Percentiles rank a stretch among this genome's conserved stretches.
phyloP scores from a whole-genome alignment of 2,113 vertebrate species.

The Riparia riparia region DNA sequence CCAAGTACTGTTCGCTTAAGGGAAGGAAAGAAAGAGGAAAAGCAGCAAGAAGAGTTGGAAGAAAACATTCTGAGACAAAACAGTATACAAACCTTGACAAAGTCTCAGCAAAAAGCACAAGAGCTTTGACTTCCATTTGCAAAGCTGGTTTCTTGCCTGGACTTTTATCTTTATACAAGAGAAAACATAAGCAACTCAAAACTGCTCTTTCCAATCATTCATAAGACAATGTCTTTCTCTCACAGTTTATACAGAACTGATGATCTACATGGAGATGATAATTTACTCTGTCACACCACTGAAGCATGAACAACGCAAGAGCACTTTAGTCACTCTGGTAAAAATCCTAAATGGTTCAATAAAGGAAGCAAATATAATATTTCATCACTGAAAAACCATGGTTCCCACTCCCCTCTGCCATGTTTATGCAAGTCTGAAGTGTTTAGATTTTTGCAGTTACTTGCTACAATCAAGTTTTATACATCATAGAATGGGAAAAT shows the following conservation, averaged over 20 bases:
- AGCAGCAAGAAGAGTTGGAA: background rate
- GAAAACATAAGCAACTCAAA: background rate
- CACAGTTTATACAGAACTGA: background rate
- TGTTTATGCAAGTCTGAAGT: background rate
- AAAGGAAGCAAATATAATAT: background rate
- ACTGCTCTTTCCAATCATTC: background rate
- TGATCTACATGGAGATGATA: background rate
- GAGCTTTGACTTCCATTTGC: background rate
- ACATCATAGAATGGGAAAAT: background rate
- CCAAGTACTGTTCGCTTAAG: background rate
- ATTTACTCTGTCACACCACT: slow-evolving; percentile 13
- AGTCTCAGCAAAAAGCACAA: background rate
- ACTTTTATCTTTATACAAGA: background rate
- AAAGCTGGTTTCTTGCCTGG: background rate
- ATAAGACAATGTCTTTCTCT: background rate
- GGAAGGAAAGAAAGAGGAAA: background rate
- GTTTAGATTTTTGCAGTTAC: background rate
- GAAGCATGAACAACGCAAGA: background rate
- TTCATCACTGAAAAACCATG: background rate
- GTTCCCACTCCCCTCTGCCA: background rate
- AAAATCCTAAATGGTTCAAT: background rate
- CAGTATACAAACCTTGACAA: background rate
- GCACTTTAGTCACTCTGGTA: background rate
- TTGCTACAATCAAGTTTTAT: background rate
- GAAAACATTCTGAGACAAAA: background rate